A percentile compares a stretch with the other conserved stretches of the same genome.
Evolutionary conservation across 2,113 vertebrate genomes (phyloP).

Genomic region (Myiozetetes cayanensis): DNA sequence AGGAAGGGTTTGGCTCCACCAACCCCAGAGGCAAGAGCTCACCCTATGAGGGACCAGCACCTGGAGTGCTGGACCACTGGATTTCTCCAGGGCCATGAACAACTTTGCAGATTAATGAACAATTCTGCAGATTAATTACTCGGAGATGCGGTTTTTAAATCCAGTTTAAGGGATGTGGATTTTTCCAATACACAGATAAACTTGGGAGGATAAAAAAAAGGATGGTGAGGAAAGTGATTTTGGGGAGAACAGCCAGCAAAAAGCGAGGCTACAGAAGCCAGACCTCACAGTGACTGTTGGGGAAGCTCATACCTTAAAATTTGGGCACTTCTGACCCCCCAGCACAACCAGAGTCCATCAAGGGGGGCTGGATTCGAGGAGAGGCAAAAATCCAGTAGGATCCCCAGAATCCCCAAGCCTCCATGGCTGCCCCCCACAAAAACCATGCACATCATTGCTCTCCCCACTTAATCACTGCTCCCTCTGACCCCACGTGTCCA

Average conservation of each 20-base stretch:
- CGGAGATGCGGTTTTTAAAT: not conserved
- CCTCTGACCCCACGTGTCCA: not conserved
- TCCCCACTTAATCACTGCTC: not conserved
- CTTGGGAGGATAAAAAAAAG: not conserved
- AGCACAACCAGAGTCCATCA: not conserved
- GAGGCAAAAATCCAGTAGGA: not conserved
- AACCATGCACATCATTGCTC: not conserved
- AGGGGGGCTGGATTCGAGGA: fast-evolving
- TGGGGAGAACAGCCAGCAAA: not conserved
- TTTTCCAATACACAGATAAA: not conserved
- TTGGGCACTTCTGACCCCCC: fast-evolving
- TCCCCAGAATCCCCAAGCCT: not conserved
- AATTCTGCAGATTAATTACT: not conserved
- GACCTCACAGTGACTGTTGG: not conserved
- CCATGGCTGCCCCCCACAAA: fast-evolving
- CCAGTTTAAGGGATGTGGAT: not conserved
- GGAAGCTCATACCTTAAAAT: not conserved
- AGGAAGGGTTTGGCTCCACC: not conserved
- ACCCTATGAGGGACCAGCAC: not conserved
- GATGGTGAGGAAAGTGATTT: not conserved
- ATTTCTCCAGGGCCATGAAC: not conserved
- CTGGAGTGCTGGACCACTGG: not conserved
- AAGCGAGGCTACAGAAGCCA: not conserved
- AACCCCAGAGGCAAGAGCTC: fast-evolving
- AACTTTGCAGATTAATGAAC: not conserved